Evolutionary conservation across 2,888 invertebrate genomes (phyloP).

Genomic region (Drosophila longiperda): DNA sequence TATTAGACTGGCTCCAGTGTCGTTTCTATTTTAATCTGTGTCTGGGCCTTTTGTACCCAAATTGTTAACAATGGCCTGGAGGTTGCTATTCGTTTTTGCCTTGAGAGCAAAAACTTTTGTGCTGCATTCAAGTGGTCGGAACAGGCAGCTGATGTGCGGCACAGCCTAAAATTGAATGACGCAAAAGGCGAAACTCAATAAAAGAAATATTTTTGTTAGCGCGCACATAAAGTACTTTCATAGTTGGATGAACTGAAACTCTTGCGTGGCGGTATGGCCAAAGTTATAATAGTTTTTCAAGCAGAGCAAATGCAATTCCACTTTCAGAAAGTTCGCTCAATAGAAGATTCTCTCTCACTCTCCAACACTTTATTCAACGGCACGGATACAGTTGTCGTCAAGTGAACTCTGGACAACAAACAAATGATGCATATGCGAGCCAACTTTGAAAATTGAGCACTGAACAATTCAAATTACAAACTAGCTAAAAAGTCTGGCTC

Average conservation of each 20-base stretch:
- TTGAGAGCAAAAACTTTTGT: constrained; percentile 52
- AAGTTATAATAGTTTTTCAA: constrained; percentile 78
- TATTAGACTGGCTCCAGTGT: constrained; percentile 39
- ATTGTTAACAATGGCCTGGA: constrained; percentile 63
- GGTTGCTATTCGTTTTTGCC: constrained; percentile 27
- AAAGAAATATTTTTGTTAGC: constrained; percentile 80
- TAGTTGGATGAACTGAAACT: constrained; percentile 73
- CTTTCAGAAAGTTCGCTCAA: constrained; percentile 71
- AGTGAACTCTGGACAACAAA: constrained; percentile 73
- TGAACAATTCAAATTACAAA: constrained; percentile 69
- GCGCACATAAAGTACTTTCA: constrained; percentile 78
- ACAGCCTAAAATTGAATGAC: constrained; percentile 60
- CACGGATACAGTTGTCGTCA: constrained; percentile 56
- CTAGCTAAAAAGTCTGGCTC: constrained; percentile 29
- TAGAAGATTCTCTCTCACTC: constrained; percentile 35
- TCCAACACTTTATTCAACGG: constrained; percentile 20
- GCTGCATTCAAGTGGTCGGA: constrained; percentile 40
- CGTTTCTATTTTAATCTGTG: constrained; percentile 37
- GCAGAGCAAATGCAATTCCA: constrained; percentile 79
- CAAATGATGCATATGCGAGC: constrained; percentile 71
- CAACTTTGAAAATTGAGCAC: constrained; percentile 47
- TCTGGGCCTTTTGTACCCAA: constrained; percentile 43
- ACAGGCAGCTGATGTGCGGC: constrained; percentile 30
- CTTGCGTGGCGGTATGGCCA: constrained; percentile 54
- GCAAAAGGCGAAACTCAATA: constrained; percentile 67